These are phyloP conservation scores for Cephus nigrinus DNA, from an alignment of 2,888 invertebrate genomes.

Conservation along the genomic window DNA sequence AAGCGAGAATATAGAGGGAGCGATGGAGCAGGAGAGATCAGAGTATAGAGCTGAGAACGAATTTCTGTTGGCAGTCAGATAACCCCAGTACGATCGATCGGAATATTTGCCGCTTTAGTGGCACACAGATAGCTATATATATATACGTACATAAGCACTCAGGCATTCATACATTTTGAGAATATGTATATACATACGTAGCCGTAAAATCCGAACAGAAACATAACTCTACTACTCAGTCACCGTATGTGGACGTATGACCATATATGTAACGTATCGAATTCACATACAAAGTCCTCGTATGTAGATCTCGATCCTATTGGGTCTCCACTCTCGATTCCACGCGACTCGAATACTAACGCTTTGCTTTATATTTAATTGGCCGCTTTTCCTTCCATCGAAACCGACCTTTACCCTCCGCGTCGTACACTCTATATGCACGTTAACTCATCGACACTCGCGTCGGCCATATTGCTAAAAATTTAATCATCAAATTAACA, in stretches of 20 bases:
- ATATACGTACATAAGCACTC: constrained; percentile 23
- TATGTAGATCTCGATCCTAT: neutral
- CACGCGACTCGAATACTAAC: constrained; percentile 11
- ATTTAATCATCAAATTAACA: neutral
- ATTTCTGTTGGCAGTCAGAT: constrained; percentile 54
- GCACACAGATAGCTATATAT: constrained; percentile 22
- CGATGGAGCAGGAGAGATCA: constrained; percentile 16
- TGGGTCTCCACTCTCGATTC: neutral
- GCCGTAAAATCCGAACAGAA: constrained; percentile 14
- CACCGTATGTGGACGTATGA: too few relatives aligned
- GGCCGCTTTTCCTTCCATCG: neutral
- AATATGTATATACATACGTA: constrained; percentile 20
- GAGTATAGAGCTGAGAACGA: constrained; percentile 42
- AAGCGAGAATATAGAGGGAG: constrained; percentile 12
- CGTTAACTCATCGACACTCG: neutral
- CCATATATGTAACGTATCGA: neutral
- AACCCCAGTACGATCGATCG: constrained; percentile 58
- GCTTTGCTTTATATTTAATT: constrained; percentile 34
- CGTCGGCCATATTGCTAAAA: neutral
- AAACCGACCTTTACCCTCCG: neutral
- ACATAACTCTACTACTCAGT: too few relatives aligned
- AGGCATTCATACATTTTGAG: neutral
- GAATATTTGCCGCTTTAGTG: constrained; percentile 46
- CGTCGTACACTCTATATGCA: neutral
- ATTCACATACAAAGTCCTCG: neutral